These are phyloP conservation scores for Blennius ocellaris DNA, from an alignment of 2,113 vertebrate genomes.

Conservation along the genomic window DNA sequence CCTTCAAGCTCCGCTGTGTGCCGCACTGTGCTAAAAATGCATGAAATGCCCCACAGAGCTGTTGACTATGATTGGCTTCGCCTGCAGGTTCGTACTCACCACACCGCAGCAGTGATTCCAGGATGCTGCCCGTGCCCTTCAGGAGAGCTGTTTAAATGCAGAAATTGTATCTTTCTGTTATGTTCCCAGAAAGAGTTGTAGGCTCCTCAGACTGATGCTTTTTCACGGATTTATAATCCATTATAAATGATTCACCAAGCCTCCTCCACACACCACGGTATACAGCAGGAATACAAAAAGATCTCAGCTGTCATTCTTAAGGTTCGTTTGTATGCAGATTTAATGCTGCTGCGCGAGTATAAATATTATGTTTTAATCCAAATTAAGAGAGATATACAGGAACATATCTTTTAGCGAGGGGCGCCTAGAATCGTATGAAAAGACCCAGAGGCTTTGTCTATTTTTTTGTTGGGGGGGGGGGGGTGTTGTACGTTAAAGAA, in stretches of 20 bases:
- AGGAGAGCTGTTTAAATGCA: constrained; percentile 23
- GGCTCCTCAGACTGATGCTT: background rate
- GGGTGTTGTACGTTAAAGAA: too few species aligned
- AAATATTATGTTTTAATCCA: too few species aligned
- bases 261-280: background rate
- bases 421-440: too few species aligned
- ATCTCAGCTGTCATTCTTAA: background rate
- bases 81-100: background rate
- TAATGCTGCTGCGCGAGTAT: background rate
- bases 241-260: constrained; percentile 6
- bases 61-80: constrained; percentile 4
- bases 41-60: constrained; percentile 30
- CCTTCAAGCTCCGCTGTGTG: constrained; percentile 43
- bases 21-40: constrained; percentile 37
- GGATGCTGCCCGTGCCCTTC: constrained; percentile 1
- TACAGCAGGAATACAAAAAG: background rate
- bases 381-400: too few species aligned
- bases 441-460: too few species aligned
- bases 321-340: background rate
- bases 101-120: background rate
- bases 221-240: background rate
- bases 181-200: background rate
- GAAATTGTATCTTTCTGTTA: background rate
- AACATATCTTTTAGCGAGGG: too few species aligned
- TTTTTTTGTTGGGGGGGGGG: too few species aligned